A percentile compares a stretch with the other conserved stretches of the same genome.
These are phyloP conservation scores for Cephalopholis sonnerati DNA, from an alignment of 2,113 vertebrate species.

Conservation along the genomic window DNA sequence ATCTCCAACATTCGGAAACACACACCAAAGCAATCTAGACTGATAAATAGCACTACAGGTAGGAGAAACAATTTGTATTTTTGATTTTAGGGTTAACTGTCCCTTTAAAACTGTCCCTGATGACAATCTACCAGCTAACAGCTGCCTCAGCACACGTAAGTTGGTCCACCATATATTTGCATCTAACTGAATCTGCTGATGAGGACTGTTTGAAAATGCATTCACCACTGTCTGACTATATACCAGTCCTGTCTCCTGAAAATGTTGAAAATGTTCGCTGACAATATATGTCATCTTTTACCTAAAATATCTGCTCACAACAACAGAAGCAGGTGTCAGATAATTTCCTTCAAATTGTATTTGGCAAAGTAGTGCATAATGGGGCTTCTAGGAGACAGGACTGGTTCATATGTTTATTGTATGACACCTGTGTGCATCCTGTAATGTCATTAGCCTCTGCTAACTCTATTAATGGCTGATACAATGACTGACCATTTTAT, in stretches of 20 bases:
- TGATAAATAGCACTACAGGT: too few species aligned
- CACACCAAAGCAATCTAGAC: too few species aligned
- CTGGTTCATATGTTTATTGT: not conserved
- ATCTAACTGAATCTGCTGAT: not conserved
- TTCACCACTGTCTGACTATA: not conserved
- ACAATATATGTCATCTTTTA: too few species aligned
- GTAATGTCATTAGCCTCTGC: not conserved
- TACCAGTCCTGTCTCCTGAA: not conserved
- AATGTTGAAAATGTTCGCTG: not conserved
- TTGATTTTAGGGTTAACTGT: too few species aligned
- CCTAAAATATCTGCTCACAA: not conserved
- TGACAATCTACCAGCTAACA: not conserved
- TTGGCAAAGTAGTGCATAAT: not conserved
- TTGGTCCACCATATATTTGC: not conserved
- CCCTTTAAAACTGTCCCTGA: not conserved
- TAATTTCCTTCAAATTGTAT: not conserved
- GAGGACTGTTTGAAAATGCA: not conserved
- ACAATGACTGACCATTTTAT: constrained; percentile 39
- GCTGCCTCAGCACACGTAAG: not conserved
- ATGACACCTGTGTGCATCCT: not conserved
- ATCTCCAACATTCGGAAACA: too few species aligned
- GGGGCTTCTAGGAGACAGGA: not conserved
- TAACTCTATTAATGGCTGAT: not conserved
- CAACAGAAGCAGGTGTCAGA: not conserved
- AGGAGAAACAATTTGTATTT: too few species aligned